These are phyloP conservation scores for Lithophane leautieri DNA, from an alignment of 2,888 invertebrate species.

Conservation along the genomic window DNA sequence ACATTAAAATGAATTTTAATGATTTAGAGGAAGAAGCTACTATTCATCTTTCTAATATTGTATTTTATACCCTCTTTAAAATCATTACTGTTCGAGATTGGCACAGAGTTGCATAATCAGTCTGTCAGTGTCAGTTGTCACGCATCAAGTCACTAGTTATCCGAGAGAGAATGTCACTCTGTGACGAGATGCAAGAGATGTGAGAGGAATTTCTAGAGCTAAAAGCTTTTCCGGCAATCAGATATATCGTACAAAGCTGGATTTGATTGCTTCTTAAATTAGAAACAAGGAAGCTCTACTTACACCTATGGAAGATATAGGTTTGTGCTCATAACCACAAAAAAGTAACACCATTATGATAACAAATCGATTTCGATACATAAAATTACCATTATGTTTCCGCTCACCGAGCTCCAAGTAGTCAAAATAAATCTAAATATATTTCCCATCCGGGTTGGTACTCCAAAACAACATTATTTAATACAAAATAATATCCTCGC, in stretches of 20 bases:
- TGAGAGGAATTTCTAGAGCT: too few species aligned
- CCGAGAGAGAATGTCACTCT: background rate
- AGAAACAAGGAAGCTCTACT: background rate
- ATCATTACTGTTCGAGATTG: background rate
- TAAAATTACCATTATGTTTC: slow-evolving; percentile 40
- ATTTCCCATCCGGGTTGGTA: slow-evolving; percentile 30
- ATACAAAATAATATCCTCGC: slow-evolving; percentile 30
- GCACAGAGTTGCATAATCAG: too few species aligned
- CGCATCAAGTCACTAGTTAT: background rate
- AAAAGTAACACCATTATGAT: slow-evolving; percentile 1
- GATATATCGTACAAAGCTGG: background rate
- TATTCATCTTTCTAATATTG: background rate
- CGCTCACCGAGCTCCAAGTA: slow-evolving; percentile 10
- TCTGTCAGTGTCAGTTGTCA: background rate
- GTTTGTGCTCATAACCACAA: background rate
- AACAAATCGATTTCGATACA: slow-evolving; percentile 28
- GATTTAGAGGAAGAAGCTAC: too few species aligned
- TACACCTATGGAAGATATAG: background rate
- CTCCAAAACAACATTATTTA: slow-evolving; percentile 40
- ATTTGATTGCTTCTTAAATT: background rate
- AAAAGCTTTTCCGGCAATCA: background rate
- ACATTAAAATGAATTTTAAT: too few species aligned
- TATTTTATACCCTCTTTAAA: background rate
- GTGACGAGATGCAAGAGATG: background rate
- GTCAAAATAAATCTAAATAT: slow-evolving; percentile 50